Evolutionary conservation across 2,797 vertebrate genomes (phyloP).

Genomic region (Parauchenoglanis punctatus): DNA sequence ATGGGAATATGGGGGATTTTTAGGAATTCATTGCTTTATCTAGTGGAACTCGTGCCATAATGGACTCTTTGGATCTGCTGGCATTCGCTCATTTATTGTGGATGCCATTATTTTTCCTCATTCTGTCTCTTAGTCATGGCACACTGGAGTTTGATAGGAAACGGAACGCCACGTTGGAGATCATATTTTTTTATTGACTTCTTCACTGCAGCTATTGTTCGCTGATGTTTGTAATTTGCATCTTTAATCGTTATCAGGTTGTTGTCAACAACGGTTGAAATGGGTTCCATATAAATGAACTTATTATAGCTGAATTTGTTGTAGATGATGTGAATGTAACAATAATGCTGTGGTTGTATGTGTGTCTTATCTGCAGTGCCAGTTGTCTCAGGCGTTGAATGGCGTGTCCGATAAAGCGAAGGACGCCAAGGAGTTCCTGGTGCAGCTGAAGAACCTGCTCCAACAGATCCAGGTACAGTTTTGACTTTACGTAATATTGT

Average conservation of each 20-base stretch:
- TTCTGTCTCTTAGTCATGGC: background rate
- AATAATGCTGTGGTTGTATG: conserved; percentile 9
- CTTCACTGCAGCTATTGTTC: background rate
- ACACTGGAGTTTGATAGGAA: background rate
- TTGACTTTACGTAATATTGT: no score
- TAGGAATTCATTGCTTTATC: conserved; percentile 2
- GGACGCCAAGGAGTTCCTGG: conserved; percentile 97
- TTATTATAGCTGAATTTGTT: background rate
- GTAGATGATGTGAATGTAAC: background rate
- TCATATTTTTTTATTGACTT: background rate
- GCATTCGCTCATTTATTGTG: background rate
- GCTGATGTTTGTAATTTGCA: background rate
- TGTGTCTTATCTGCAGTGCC: conserved; percentile 78
- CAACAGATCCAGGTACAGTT: conserved; percentile 93
- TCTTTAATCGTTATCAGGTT: background rate
- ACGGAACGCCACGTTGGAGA: background rate
- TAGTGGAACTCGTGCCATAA: background rate
- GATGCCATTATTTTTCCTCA: background rate
- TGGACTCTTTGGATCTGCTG: background rate
- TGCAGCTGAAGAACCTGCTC: conserved; percentile 94
- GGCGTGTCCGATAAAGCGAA: conserved; percentile 97
- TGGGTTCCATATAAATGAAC: background rate
- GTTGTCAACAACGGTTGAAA: background rate
- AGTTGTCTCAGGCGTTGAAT: conserved; percentile 94
- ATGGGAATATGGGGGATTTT: background rate